Percentiles rank a stretch among this genome's conserved stretches.
These are phyloP conservation scores for Argya squamiceps DNA, from an alignment of 2,797 vertebrate genomes.

Conservation along the genomic window DNA sequence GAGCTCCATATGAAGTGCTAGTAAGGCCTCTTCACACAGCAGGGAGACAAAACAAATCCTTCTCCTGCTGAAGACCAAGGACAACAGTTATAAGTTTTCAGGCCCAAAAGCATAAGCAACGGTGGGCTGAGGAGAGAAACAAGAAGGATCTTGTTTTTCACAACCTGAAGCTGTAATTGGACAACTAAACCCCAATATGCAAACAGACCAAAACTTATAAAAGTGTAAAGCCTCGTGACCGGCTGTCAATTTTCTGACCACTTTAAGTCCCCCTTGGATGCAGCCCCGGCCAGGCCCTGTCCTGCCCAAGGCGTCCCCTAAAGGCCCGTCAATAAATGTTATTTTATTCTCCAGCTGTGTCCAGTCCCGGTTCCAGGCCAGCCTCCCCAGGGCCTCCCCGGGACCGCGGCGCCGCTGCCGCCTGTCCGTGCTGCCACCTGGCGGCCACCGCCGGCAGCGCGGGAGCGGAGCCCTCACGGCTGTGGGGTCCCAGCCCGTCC, in stretches of 20 bases:
- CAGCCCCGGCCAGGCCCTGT: neutral
- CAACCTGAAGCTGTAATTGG: neutral
- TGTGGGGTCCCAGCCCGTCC: rapidly evolving
- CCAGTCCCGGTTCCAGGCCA: neutral
- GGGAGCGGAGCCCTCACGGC: neutral
- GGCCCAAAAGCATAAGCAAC: neutral
- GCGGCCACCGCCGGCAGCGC: neutral
- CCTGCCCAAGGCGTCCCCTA: neutral
- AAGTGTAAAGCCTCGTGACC: neutral
- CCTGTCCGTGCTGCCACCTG: slow-evolving; percentile 62
- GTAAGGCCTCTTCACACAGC: neutral
- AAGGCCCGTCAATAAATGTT: neutral
- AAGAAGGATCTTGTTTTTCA: neutral
- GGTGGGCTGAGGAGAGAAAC: neutral
- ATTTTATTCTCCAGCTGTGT: too few species aligned
- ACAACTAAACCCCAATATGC: neutral
- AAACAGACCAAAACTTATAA: neutral
- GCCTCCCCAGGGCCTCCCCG: neutral
- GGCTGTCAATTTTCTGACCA: neutral
- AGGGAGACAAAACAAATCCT: neutral
- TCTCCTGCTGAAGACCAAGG: neutral
- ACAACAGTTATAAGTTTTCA: neutral
- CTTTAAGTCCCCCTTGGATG: neutral
- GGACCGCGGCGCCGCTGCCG: neutral
- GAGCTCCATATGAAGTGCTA: neutral